Conservation (phyloP, 2,113 vertebrate species). For the Myrmophylax atrothorax region DNA sequence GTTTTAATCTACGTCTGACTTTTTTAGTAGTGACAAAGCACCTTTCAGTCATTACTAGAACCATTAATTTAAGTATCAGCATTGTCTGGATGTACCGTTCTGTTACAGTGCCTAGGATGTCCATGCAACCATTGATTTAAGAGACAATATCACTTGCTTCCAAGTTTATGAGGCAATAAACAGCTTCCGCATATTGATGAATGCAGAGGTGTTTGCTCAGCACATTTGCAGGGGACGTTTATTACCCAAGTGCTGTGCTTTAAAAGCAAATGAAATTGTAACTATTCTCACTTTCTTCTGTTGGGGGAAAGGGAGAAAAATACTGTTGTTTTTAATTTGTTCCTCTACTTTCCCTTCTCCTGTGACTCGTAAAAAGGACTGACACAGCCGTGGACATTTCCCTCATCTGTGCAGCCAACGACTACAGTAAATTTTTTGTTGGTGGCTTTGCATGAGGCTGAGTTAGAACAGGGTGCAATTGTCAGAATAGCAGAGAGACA, state of each 20-base stretch:
- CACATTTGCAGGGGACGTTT: slow-evolving; percentile 72
- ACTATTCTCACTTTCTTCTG: slow-evolving; percentile 61
- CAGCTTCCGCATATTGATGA: slow-evolving; percentile 80
- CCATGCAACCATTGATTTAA: slow-evolving; percentile 74
- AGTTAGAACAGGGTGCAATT: slow-evolving; percentile 26
- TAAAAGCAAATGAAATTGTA: slow-evolving; percentile 74
- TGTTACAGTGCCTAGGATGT: slow-evolving; percentile 65
- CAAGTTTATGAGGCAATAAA: slow-evolving; percentile 84
- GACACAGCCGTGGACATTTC: background rate
- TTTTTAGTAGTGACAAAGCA: slow-evolving; percentile 59
- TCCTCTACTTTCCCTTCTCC: slow-evolving; percentile 51
- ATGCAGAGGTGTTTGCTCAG: slow-evolving; percentile 78
- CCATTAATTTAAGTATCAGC: slow-evolving; percentile 57
- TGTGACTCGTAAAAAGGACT: slow-evolving; percentile 68
- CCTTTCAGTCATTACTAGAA: slow-evolving; percentile 54
- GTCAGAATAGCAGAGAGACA: slow-evolving; percentile 39
- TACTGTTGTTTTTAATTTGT: slow-evolving; percentile 62
- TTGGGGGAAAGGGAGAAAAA: slow-evolving; percentile 32
- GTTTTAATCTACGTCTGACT: slow-evolving; percentile 6
- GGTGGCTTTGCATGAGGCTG: slow-evolving; percentile 20
- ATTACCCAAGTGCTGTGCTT: slow-evolving; percentile 71
- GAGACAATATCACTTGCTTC: slow-evolving; percentile 80
- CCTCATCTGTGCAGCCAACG: background rate
- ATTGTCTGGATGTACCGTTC: slow-evolving; percentile 62
- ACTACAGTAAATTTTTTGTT: slow-evolving; percentile 5